These are phyloP conservation scores for Lamproptera curius DNA, from an alignment of 2,888 invertebrate species.

Conservation along the genomic window DNA sequence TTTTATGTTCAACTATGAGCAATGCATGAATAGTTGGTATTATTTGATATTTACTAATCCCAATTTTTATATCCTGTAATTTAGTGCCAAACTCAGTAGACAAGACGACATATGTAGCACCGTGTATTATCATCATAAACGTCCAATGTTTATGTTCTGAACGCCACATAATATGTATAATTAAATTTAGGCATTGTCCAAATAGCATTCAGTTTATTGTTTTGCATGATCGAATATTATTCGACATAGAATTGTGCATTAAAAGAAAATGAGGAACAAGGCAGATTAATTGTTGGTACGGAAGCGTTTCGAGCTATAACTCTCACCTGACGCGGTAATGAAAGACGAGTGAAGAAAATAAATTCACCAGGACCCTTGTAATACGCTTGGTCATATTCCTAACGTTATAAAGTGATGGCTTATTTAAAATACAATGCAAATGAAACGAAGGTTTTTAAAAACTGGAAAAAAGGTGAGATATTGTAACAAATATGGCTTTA, in stretches of 20 bases:
- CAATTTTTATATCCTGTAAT: too few species aligned
- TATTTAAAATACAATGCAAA: too few species aligned
- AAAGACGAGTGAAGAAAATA: not conserved
- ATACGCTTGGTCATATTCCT: too few species aligned
- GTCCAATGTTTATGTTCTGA: conserved; percentile 60
- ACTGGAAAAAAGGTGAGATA: too few species aligned
- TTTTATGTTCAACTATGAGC: too few species aligned
- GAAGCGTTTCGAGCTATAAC: not conserved
- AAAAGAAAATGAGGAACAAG: not conserved
- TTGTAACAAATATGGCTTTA: too few species aligned
- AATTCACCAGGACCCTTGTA: too few species aligned
- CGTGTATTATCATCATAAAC: conserved; percentile 72
- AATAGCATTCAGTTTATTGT: conserved; percentile 41
- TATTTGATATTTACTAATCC: not conserved
- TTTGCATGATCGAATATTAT: not conserved
- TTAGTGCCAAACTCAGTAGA: conserved; percentile 37
- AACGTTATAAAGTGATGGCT: too few species aligned
- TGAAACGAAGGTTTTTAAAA: too few species aligned
- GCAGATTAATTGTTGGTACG: not conserved
- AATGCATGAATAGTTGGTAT: too few species aligned
- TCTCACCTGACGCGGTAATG: not conserved
- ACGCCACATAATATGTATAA: conserved; percentile 60
- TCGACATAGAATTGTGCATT: not conserved
- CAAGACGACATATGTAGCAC: conserved; percentile 61
- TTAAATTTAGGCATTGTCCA: conserved; percentile 72